Conservation (phyloP, 2,797 vertebrate genomes). For the Tragelaphus eurycerus region DNA sequence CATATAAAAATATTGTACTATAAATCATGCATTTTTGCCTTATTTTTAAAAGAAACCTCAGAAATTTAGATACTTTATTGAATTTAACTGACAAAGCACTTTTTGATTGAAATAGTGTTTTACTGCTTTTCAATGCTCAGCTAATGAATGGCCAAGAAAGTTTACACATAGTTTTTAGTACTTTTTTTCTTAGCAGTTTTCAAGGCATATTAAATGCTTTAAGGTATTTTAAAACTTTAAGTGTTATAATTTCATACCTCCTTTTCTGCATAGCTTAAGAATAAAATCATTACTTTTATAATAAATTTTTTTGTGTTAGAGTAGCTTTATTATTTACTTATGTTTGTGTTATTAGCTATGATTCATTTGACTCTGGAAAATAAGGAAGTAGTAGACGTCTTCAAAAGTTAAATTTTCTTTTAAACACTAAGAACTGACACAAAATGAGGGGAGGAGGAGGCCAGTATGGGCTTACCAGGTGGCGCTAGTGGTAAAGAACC, state of each 20-base stretch:
- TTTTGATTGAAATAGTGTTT: slow-evolving; percentile 3
- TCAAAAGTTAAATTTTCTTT: slow-evolving; percentile 21
- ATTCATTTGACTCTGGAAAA: neutral
- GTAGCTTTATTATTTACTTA: slow-evolving; percentile 13
- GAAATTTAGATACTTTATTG: slow-evolving; percentile 27
- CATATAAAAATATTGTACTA: neutral
- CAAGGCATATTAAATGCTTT: slow-evolving; percentile 26
- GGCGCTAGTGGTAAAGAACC: neutral
- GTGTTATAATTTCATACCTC: neutral
- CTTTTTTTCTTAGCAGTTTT: slow-evolving; percentile 13
- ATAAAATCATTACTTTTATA: neutral
- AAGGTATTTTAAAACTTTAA: neutral
- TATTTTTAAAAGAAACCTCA: slow-evolving; percentile 28
- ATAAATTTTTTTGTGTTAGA: neutral
- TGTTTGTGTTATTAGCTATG: neutral
- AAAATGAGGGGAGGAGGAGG: neutral
- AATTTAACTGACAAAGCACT: slow-evolving; percentile 14
- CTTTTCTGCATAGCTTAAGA: slow-evolving; percentile 4
- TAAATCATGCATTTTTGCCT: slow-evolving; percentile 20
- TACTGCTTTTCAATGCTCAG: neutral
- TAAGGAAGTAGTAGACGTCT: slow-evolving; percentile 12
- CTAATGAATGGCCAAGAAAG: neutral
- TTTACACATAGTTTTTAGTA: neutral
- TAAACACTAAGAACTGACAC: neutral
- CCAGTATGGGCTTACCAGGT: neutral